Evolutionary conservation across 2,113 vertebrate species (phyloP), one percentile per base, ranked within the genome.

Genomic region (Martes martes): DNA sequence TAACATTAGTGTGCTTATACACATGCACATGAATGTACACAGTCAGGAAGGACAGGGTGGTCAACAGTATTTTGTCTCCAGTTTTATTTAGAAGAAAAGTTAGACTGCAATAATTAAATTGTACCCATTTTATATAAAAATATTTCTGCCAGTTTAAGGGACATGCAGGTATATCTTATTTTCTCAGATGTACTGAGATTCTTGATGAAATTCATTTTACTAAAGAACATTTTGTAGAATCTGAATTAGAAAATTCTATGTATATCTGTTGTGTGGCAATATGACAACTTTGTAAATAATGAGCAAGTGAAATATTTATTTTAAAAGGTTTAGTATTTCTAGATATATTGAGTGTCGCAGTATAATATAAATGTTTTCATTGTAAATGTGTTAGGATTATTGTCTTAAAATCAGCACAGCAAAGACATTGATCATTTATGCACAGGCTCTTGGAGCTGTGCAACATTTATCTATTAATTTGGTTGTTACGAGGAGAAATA

Each of bases 221-320:
- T 39, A 33, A 79, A 61, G 73, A 71, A 23, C 14, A 11, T 47
- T 31, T 39, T 50, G 18, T 18, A 57, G 3, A 63, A 19, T 45
- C 4, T 76, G 16, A 67, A 79, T 47, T 28, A 42, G 0, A 28
- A 36, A 0, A 3, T 78, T 95, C 4, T 84, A 0, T 83, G 21
- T 90, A 76, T 1, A 87, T 45, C 26, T 52, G 6, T 55, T 85
- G 52, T 14, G n/a, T 96, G 15, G 10, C 24, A 80, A 0, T 76
- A 91, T 73, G 39, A 45, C 13, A 95, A 79, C 16, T 78, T 73
- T 92, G 50, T 95, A 89, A 91, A 59, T 95, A 83, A 63, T 65
- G 13, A 11, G 14, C 2, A 88, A 87, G 13, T 28, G 10, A 50
- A 61, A 88, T 79, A 65, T 73, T 80, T 59, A 33, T 11, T 63